phyloP scores from a whole-genome alignment of 2,797 vertebrate genomes.

The Tolypeutes matacus region DNA sequence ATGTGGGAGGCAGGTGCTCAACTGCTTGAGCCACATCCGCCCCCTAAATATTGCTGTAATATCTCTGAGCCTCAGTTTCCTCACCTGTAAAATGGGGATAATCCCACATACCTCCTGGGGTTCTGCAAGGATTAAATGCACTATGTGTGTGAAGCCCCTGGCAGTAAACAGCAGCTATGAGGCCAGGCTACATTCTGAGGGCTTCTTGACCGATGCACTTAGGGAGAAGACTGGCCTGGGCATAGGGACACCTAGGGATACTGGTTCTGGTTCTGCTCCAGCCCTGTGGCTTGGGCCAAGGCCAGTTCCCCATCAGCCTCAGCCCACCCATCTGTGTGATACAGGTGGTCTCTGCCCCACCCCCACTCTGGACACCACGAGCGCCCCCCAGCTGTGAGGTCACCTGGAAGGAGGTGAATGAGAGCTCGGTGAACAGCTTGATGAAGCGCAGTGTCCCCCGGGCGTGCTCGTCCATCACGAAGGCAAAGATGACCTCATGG shows the following conservation, averaged over 20 bases:
- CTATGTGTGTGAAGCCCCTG: not conserved
- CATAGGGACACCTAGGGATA: not conserved
- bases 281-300: not conserved
- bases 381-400: not conserved
- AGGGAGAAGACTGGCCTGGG: not conserved
- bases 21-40: too few relatives aligned
- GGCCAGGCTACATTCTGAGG: not conserved
- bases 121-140: not conserved
- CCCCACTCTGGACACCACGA: not conserved
- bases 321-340: not conserved
- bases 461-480: slow-evolving; percentile 96
- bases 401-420: slow-evolving; percentile 99
- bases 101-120: not conserved
- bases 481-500: slow-evolving; percentile 98
- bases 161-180: not conserved
- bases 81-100: not conserved
- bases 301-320: not conserved
- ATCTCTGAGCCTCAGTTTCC: not conserved
- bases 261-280: not conserved
- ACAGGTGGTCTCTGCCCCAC: not conserved
- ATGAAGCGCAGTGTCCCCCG: slow-evolving; percentile 94
- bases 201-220: not conserved
- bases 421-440: slow-evolving; percentile 96
- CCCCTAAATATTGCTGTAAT: not conserved
- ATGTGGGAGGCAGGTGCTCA: too few relatives aligned